Base-by-base conservation (phyloP, 2,888 invertebrate genomes). In the Tridacna crocea region DNA sequence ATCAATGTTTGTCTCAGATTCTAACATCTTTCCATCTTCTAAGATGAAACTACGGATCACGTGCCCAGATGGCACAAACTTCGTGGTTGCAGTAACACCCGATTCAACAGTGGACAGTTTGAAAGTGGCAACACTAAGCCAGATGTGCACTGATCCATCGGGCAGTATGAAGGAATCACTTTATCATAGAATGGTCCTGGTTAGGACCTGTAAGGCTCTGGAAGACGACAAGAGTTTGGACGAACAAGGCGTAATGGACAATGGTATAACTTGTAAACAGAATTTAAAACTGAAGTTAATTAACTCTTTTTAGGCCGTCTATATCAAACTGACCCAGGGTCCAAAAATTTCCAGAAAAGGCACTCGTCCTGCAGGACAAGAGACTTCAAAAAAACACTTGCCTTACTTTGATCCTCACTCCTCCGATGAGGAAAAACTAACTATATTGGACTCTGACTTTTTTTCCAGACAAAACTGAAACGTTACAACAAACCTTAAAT, bases 1-100 rank as follows among this genome's bases (percentile, higher is more conserved):
- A 65, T 47, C 63, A 70, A 95, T 95, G 95, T 94, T 94, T 90
- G 94, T 94, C 60, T 94, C 94, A 24, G 94, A 94, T 79, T 85
- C 91, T 8, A 92, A 88, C 79, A 90, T 93, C 51, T 93, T 93
- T 80, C 91, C 89, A 47, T 89, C 92, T 79, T 90, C 92, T 73
- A 89, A 85, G 65, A 91, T 93, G 88, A 94, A 93, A 88, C 88
- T 95, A 70, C 90, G 92, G 84, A 91, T 95, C 48, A 91, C 94
- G 8, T 94, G 91, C 84, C 91, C 91, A 74, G 93, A 94, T 87
- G 95, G 95, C 22, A 88, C 88, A 13, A 91, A 92, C 26, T 92
- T 92, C 88, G 88, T 91, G 11, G 82, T 92, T 4, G 93, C 94
- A 24, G 89, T 94, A 17, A 83, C 81, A 17, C 91, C 92, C 17